Percentiles rank a stretch among this genome's conserved stretches.
phyloP scores from a whole-genome alignment of 2,888 invertebrate species.

The Andrena praecox region DNA sequence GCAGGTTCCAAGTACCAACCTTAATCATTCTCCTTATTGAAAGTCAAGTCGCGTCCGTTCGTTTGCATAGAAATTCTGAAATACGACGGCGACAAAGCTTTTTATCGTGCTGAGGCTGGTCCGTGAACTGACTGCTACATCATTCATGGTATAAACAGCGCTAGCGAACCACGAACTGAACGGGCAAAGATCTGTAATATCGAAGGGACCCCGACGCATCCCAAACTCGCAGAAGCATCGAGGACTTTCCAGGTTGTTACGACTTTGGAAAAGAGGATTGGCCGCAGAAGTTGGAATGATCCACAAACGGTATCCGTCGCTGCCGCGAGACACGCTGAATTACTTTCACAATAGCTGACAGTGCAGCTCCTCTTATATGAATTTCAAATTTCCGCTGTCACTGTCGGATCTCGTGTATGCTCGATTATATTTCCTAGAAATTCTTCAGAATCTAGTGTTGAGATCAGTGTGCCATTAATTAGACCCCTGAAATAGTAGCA shows the following conservation, averaged over 20 bases:
- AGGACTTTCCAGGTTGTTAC: conserved; percentile 38
- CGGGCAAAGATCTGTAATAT: conserved; percentile 61
- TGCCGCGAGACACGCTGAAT: conserved; percentile 7
- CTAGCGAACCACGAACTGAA: conserved; percentile 55
- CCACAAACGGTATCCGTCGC: conserved; percentile 22
- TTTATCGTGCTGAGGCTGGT: conserved; percentile 58
- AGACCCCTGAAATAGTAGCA: no score
- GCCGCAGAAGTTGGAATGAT: conserved; percentile 29
- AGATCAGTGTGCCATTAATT: no score
- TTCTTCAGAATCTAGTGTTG: no score
- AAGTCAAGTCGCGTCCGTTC: conserved; percentile 42
- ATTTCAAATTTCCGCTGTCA: conserved; percentile 25
- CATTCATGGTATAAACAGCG: conserved; percentile 69
- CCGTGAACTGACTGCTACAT: conserved; percentile 59
- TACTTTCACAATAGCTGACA: conserved; percentile 35
- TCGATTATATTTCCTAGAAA: conserved; percentile 11
- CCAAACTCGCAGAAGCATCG: conserved; percentile 44
- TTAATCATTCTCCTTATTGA: conserved; percentile 52
- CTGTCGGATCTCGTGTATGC: background rate
- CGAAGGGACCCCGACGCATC: conserved; percentile 37
- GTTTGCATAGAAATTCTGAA: conserved; percentile 48
- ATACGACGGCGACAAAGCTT: conserved; percentile 47
- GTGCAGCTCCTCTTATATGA: conserved; percentile 23
- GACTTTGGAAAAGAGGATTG: conserved; percentile 55
- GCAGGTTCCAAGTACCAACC: conserved; percentile 7